Conservation (phyloP, 1,140 invertebrate genomes). For the Melipona quadrifasciata region DNA sequence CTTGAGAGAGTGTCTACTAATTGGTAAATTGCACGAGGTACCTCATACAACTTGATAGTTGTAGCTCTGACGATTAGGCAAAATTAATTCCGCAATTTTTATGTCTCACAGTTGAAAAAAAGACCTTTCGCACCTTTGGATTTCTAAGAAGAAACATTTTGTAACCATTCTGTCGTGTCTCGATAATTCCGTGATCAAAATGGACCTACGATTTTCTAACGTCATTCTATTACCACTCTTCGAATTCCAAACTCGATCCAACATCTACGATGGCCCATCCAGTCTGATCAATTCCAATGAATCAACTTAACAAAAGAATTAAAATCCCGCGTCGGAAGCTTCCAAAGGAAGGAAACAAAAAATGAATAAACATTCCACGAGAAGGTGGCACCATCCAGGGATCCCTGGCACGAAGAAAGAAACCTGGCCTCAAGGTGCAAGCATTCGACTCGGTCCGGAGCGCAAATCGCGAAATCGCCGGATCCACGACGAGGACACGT, state of each 20-base stretch:
- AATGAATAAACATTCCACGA: neutral
- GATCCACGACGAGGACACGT: slow-evolving; percentile 31
- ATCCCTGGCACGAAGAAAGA: neutral
- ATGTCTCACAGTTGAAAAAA: no score
- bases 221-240: neutral
- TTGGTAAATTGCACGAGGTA: no score
- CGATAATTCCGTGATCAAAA: no score
- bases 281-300: slow-evolving; percentile 29
- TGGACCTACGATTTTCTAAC: no score
- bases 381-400: neutral
- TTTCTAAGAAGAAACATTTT: no score
- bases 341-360: neutral
- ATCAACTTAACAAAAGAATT: neutral
- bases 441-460: slow-evolving; percentile 53
- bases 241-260: neutral
- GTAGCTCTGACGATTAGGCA: no score
- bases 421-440: slow-evolving; percentile 7
- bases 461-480: slow-evolving; percentile 57
- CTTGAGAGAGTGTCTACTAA: no score
- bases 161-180: no score
- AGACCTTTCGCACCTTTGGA: no score
- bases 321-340: neutral
- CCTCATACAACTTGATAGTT: no score
- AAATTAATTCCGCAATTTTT: no score
- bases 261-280: neutral